Evolutionary conservation across 2,888 invertebrate genomes (phyloP), one percentile per base, ranked within the genome.

Genomic region (Mythimna impura): DNA sequence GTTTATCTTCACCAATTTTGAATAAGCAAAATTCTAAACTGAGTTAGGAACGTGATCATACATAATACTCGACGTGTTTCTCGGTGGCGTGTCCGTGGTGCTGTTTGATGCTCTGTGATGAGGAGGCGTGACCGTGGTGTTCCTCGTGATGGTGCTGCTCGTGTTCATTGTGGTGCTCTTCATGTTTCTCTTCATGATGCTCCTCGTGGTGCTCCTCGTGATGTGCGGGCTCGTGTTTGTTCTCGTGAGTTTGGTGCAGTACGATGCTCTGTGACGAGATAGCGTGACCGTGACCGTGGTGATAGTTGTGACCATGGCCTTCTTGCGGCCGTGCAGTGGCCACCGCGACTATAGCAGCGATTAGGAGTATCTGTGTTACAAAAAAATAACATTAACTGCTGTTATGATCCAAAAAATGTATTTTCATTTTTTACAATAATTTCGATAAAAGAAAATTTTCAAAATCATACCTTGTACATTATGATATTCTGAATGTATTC

Each of bases 211-310:
- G n/a, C n/a, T 52, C 50, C 20, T 52, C 12, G 2, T 76, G 69
- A 5, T 76, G 75, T n/a, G 50, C 50, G 8, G 50, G 50, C n/a
- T 52, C 50, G 47, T 78, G 73, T 30, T 78, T 61, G 34, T 66
- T 70, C 40, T 62, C 81, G 64, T 83, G 76, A 22, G 79, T 86
- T 34, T 89, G 89, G 73, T 91, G 90, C 71, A 89, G 85, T 30
- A 85, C 85, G 63, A 92, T 89, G 76, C 88, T 90, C 72, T 92
- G 92, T 12, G 91, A 90, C 8, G 91, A 92, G 84, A 87, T 86
- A 36, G 89, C 90, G 66, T 89, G 89, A 22, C 82, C 87, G 69
- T 90, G 87, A 30, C 88, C 88, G 25, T 90, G 87, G 22, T 87
- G 80, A 58, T 87, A 5, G 8, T 57, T 17, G 1, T 57, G 62